These are phyloP conservation scores for Plectrocnemia conspersa DNA, from an alignment of 1,140 invertebrate genomes.

Conservation along the genomic window DNA sequence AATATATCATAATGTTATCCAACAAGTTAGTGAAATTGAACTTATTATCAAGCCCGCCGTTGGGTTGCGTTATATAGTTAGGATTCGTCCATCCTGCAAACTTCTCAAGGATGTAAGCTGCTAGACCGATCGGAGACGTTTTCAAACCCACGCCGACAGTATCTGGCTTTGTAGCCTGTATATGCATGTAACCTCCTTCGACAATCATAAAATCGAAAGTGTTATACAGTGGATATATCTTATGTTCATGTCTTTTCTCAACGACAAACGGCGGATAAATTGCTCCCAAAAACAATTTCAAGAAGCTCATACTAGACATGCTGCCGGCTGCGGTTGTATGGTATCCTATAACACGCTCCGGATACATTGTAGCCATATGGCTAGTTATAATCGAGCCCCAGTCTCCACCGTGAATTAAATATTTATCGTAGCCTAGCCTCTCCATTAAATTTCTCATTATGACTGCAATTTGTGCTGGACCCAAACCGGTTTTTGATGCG, in stretches of 20 bases:
- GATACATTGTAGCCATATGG: slow-evolving; percentile 63
- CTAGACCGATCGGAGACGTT: slow-evolving; percentile 67
- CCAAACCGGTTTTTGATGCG: slow-evolving; percentile 58
- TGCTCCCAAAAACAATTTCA: slow-evolving; percentile 38
- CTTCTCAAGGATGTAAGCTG: slow-evolving; percentile 77
- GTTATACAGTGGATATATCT: slow-evolving; percentile 58
- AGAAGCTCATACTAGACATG: slow-evolving; percentile 12
- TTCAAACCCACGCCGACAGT: slow-evolving; percentile 64
- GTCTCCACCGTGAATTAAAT: slow-evolving; percentile 81
- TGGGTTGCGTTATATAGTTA: slow-evolving; percentile 48
- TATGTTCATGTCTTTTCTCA: slow-evolving; percentile 52
- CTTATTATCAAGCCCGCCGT: slow-evolving; percentile 63
- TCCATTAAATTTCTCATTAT: slow-evolving; percentile 81
- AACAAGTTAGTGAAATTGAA: slow-evolving; percentile 64
- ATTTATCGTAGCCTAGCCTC: slow-evolving; percentile 68
- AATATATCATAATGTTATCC: slow-evolving; percentile 88
- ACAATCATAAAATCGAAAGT: slow-evolving; percentile 51
- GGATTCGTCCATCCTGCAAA: slow-evolving; percentile 70
- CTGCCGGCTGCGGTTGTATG: slow-evolving; percentile 39
- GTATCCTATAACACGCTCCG: slow-evolving; percentile 58
- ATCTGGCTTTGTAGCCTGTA: slow-evolving; percentile 88
- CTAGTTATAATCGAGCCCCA: slow-evolving; percentile 64
- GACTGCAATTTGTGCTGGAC: slow-evolving; percentile 60
- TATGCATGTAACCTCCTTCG: slow-evolving; percentile 75
- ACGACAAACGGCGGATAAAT: slow-evolving; percentile 50